Evolutionary conservation across 1,140 invertebrate species (phyloP).

Genomic region (Apis florea): DNA sequence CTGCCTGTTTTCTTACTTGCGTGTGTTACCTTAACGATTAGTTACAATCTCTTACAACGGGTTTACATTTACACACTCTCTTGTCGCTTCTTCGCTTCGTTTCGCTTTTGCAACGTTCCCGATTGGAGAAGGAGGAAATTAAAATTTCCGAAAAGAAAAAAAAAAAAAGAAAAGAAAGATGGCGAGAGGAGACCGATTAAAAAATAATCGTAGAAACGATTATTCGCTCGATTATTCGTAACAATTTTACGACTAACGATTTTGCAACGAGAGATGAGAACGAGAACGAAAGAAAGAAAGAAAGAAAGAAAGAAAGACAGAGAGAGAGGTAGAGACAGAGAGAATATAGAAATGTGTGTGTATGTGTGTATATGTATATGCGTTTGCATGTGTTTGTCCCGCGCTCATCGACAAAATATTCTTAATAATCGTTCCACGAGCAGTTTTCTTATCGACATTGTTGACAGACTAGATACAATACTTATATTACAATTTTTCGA

Average conservation of each 20-base stretch:
- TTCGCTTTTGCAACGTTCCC: conserved; percentile 47
- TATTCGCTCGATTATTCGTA: no score
- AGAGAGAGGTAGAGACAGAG: background rate
- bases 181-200: no score
- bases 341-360: background rate
- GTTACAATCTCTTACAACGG: conserved; percentile 41
- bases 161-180: no score
- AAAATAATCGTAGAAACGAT: no score
- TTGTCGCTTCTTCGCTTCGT: background rate
- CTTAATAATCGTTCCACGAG: conserved; percentile 41
- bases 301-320: background rate
- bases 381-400: background rate
- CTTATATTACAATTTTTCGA: conserved; percentile 48
- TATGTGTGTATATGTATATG: no score
- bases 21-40: conserved; percentile 42
- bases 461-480: conserved; percentile 51
- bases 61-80: conserved; percentile 23
- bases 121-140: background rate
- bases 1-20: conserved; percentile 59
- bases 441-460: conserved; percentile 34
- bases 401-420: conserved; percentile 28
- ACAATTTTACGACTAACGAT: no score
- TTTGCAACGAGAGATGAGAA: no score
- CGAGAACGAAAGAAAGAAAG: background rate
- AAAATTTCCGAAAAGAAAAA: background rate